phyloP scores from a whole-genome alignment of 2,797 vertebrate genomes.

The Gambusia yucatana region DNA sequence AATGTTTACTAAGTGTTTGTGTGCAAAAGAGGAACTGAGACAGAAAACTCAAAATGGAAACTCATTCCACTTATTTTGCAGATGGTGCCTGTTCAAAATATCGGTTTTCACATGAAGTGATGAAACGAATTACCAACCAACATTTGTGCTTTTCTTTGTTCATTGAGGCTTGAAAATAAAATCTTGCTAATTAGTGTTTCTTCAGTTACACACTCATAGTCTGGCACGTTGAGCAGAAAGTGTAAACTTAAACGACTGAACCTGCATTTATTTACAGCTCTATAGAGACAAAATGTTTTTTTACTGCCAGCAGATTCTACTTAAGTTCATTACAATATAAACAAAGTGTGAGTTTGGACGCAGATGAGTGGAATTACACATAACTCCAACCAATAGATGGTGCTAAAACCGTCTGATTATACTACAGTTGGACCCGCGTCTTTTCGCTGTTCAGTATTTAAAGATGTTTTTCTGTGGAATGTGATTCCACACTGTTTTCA shows the following conservation, averaged over 20 bases:
- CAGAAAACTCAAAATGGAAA: conserved; percentile 5
- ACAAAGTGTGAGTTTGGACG: not conserved
- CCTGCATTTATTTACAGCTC: not conserved
- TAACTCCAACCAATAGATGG: not conserved
- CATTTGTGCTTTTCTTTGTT: conserved; percentile 5
- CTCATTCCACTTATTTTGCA: not conserved
- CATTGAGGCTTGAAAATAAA: not conserved
- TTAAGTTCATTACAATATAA: not conserved
- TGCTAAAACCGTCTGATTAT: not conserved
- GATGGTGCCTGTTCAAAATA: not conserved
- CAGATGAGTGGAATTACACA: not conserved
- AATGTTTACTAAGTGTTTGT: conserved; percentile 11
- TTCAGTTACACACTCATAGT: not conserved
- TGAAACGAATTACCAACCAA: not conserved
- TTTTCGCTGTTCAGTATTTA: not conserved
- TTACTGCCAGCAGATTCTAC: not conserved
- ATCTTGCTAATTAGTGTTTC: not conserved
- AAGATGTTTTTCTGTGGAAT: too few species aligned
- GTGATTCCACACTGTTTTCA: too few species aligned
- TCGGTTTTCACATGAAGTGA: not conserved
- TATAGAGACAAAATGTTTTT: not conserved
- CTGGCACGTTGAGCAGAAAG: not conserved
- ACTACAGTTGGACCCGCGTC: too few species aligned
- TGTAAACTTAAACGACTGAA: not conserved
- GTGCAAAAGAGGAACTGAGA: not conserved